A percentile compares a stretch with the other conserved stretches of the same genome.
phyloP scores from a whole-genome alignment of 1,140 invertebrate species.

The Drosophila nigrodunni region DNA sequence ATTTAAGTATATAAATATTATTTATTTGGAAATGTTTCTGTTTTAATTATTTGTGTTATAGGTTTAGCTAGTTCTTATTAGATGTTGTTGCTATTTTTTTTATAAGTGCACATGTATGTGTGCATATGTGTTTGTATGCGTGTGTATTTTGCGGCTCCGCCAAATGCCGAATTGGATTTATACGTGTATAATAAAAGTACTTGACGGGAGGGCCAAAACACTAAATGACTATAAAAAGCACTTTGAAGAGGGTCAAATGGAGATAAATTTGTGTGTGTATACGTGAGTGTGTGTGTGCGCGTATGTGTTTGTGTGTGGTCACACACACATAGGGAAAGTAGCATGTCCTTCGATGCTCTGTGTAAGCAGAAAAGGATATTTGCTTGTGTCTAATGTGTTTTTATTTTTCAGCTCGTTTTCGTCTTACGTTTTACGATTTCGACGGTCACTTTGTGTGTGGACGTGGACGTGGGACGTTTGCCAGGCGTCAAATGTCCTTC shows the following conservation, averaged over 20 bases:
- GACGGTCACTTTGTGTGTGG: slow-evolving; percentile 74
- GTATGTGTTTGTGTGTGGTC: slow-evolving; percentile 40
- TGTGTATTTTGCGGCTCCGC: slow-evolving; percentile 46
- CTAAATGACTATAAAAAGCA: slow-evolving; percentile 84
- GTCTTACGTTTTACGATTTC: slow-evolving; percentile 81
- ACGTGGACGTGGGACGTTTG: slow-evolving; percentile 63
- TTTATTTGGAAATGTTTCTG: too few relatives aligned
- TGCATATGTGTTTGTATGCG: slow-evolving; percentile 28
- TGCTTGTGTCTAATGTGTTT: slow-evolving; percentile 83
- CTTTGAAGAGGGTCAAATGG: slow-evolving; percentile 85
- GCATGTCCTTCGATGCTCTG: slow-evolving; percentile 41
- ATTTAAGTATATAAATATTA: too few relatives aligned
- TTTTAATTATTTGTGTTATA: too few relatives aligned
- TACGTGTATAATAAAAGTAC: slow-evolving; percentile 84
- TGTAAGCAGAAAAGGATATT: slow-evolving; percentile 66
- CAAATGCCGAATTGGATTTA: slow-evolving; percentile 83
- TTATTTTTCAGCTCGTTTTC: slow-evolving; percentile 81
- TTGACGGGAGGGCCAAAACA: slow-evolving; percentile 82
- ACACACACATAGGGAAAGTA: slow-evolving; percentile 32
- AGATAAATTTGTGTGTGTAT: slow-evolving; percentile 81
- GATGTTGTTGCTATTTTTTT: too few relatives aligned
- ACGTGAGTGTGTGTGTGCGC: slow-evolving; percentile 16
- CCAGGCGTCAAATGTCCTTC: slow-evolving; percentile 57
- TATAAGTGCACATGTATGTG: too few relatives aligned
- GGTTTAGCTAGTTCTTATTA: too few relatives aligned